Evolutionary conservation across 92 coral and sea anemone genomes (phyloP), one percentile per base, ranked within the genome.

Genomic region (Siderastrea radians): DNA sequence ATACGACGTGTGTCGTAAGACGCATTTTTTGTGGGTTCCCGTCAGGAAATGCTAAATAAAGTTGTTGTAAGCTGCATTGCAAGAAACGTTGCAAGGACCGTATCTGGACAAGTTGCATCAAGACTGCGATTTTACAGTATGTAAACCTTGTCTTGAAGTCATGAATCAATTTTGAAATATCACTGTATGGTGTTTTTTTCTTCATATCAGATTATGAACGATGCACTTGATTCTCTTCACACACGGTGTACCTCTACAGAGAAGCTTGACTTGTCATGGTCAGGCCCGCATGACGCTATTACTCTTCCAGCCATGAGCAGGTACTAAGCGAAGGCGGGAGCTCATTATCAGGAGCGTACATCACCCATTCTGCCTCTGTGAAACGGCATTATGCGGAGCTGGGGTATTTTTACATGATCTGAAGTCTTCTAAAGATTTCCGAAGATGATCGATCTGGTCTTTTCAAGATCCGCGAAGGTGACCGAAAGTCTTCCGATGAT

Each of bases 211-310:
- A 86, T 94, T 19, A 90, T 84, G 81, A 93, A 96, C 81, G 65
- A 61, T 6, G 88, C 86, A 65, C 92, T 98, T 63, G 90, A 92
- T 71, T 88, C 93, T 47, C 89, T 98, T 6, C 83, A 84, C 10
- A 87, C 78, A 54, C 90, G 98, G 64, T 98, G 99, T 77, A 44
- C 72, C 64, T 82, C 91, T 55, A 94, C 96, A 17, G 96, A 94
- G 85, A 89, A 90, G 81, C 76, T 97, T 4, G 94, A 94, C 71
- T 68, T 98, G 76, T 94, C 99, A 11, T 98, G 99, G 99, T 86
- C 93, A 48, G 99, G 98, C 1, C 94, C 99, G 3, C 89, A 90
- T 83, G 87, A 88, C 19, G 94, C 94, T 46, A 74, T 98, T 5
- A 78, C 91, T 17, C n/a, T 90, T 61, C 68, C 43, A 12, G 91